Conservation (phyloP, 2,888 invertebrate species). For the Thera obeliscata region DNA sequence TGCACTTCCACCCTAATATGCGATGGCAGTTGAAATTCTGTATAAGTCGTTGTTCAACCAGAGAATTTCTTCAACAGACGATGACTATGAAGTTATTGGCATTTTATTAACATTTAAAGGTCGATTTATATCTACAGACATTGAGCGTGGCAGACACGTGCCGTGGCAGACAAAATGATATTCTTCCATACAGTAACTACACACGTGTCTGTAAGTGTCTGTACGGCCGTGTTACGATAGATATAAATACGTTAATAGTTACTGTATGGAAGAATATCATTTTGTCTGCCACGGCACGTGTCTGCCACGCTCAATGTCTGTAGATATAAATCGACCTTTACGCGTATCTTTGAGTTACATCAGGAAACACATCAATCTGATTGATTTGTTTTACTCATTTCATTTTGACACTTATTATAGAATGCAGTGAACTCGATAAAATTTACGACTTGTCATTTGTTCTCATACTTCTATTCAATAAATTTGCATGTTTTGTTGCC, state of each 20-base stretch:
- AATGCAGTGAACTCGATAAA: background rate
- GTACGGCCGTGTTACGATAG: too few relatives aligned
- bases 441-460: background rate
- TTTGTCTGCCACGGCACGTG: too few relatives aligned
- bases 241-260: too few relatives aligned
- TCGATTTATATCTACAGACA: too few relatives aligned
- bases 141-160: too few relatives aligned
- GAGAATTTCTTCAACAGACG: background rate
- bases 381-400: background rate
- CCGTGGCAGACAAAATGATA: too few relatives aligned
- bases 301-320: too few relatives aligned
- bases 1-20: constrained; percentile 11
- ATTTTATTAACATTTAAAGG: background rate
- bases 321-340: too few relatives aligned
- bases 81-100: background rate
- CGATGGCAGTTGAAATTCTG: constrained; percentile 6
- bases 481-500: constrained; percentile 9
- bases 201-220: too few relatives aligned
- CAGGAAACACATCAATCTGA: background rate
- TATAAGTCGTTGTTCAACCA: background rate
- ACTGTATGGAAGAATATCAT: too few relatives aligned
- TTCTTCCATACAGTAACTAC: too few relatives aligned
- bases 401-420: background rate
- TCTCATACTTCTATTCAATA: background rate
- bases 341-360: background rate